Conservation (phyloP, 2,888 invertebrate species). For the Eugnorisma glareosa region DNA sequence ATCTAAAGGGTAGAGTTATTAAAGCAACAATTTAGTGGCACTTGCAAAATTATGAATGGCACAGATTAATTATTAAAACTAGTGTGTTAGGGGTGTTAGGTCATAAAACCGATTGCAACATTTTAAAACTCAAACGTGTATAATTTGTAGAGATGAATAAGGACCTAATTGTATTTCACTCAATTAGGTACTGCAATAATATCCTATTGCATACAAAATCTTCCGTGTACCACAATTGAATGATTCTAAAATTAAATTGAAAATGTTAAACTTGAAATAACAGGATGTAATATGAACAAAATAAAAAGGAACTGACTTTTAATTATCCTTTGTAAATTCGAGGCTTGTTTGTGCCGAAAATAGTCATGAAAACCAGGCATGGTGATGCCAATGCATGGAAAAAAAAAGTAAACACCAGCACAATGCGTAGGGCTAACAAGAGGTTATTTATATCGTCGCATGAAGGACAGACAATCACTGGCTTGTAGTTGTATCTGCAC, state of each 20-base stretch:
- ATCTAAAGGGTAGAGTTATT: conserved; percentile 57
- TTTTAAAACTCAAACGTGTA: neutral
- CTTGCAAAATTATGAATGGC: conserved; percentile 29
- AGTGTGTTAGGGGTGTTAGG: neutral
- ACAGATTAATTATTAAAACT: conserved; percentile 9
- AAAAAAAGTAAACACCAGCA: conserved; percentile 77
- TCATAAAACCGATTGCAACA: neutral
- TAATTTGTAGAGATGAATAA: neutral
- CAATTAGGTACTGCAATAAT: neutral
- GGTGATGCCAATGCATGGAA: conserved; percentile 71
- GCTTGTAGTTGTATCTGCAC: conserved; percentile 30
- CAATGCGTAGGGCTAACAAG: conserved; percentile 76
- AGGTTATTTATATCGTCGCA: conserved; percentile 81
- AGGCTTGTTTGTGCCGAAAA: conserved; percentile 21
- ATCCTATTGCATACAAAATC: neutral
- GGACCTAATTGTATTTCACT: neutral
- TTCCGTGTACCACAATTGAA: neutral
- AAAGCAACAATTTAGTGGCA: conserved; percentile 41
- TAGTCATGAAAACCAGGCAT: conserved; percentile 23
- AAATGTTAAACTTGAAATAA: neutral
- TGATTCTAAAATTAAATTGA: neutral
- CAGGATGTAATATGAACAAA: neutral
- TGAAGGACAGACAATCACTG: conserved; percentile 89
- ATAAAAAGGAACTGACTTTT: neutral
- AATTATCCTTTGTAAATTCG: conserved; percentile 16